phyloP scores from a whole-genome alignment of 2,113 vertebrate species.

The Archocentrus centrarchus region DNA sequence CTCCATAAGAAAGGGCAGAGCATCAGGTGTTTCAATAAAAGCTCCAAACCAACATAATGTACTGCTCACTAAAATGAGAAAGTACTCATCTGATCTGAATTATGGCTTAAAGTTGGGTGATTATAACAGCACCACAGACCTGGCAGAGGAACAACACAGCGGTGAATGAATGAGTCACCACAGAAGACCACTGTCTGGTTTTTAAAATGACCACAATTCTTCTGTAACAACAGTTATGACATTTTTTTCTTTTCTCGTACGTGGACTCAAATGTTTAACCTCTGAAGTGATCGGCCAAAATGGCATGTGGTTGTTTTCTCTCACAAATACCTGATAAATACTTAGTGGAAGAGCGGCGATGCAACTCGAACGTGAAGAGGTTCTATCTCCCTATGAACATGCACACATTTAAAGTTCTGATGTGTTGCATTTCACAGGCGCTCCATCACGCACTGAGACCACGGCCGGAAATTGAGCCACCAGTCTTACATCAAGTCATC shows the following conservation, averaged over 20 bases:
- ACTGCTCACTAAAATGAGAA: neutral
- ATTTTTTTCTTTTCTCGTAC: neutral
- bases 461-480: neutral
- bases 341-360: neutral
- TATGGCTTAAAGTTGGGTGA: neutral
- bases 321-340: neutral
- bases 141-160: neutral
- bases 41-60: neutral
- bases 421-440: fast-evolving
- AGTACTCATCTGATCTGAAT: neutral
- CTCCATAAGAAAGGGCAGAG: neutral
- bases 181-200: neutral
- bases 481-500: neutral
- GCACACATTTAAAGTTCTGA: neutral
- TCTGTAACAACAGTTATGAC: neutral
- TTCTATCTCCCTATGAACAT: neutral
- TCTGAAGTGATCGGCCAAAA: neutral
- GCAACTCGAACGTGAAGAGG: neutral
- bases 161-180: neutral
- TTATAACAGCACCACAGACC: neutral
- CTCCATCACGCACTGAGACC: fast-evolving
- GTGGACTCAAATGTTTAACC: neutral
- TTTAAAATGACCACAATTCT: neutral
- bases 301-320: neutral
- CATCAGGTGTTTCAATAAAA: neutral